Evolutionary conservation across 2,888 invertebrate genomes (phyloP).

Genomic region (Axea sp.): DNA sequence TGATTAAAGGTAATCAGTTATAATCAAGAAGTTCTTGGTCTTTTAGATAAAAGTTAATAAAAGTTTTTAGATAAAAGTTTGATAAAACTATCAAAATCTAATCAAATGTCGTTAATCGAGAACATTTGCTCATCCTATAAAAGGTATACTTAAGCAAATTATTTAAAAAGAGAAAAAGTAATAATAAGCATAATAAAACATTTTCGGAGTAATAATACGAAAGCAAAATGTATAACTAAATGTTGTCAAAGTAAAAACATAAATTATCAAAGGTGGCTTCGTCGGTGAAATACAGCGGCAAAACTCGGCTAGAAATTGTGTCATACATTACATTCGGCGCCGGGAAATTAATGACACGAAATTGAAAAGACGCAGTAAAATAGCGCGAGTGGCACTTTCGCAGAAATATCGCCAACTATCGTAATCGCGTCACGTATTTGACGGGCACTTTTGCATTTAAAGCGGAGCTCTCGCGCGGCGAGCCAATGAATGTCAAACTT

Average conservation of each 20-base stretch:
- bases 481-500: slow-evolving; percentile 62
- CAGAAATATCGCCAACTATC: slow-evolving; percentile 47
- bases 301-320: slow-evolving; percentile 26
- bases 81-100: too few relatives aligned
- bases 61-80: too few relatives aligned
- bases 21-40: too few relatives aligned
- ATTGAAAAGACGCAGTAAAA: slow-evolving; percentile 52
- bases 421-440: slow-evolving; percentile 57
- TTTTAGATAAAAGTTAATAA: too few relatives aligned
- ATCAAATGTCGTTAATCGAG: too few relatives aligned
- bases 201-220: too few relatives aligned
- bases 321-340: slow-evolving; percentile 39
- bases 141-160: too few relatives aligned
- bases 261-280: slow-evolving; percentile 13
- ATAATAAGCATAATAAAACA: too few relatives aligned
- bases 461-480: slow-evolving; percentile 40
- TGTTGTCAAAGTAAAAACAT: slow-evolving; percentile 8
- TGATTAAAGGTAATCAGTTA: too few relatives aligned
- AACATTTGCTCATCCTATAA: too few relatives aligned
- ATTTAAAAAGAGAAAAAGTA: too few relatives aligned
- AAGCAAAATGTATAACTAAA: too few relatives aligned
- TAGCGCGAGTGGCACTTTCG: slow-evolving; percentile 47
- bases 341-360: slow-evolving; percentile 50
- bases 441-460: slow-evolving; percentile 60
- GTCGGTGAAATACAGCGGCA: slow-evolving; percentile 9